These are phyloP conservation scores for Pocota personata DNA, from an alignment of 2,888 invertebrate genomes.

Conservation along the genomic window DNA sequence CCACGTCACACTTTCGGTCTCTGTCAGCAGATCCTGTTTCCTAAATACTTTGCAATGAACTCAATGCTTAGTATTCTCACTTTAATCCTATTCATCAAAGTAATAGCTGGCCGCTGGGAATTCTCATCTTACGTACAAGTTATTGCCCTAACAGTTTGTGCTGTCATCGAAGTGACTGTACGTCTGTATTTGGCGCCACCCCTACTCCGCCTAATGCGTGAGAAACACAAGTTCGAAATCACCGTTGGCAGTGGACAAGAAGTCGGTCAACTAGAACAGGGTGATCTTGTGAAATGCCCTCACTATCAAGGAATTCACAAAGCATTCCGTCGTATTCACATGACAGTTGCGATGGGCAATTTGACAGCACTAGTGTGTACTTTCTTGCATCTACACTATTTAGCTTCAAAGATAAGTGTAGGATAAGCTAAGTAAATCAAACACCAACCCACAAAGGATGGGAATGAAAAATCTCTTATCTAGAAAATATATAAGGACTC, in stretches of 20 bases:
- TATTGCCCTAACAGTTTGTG: constrained; percentile 78
- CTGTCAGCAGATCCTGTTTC: constrained; percentile 93
- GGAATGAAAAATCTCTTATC: constrained; percentile 12
- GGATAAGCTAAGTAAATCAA: constrained; percentile 21
- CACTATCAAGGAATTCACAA: constrained; percentile 90
- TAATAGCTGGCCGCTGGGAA: constrained; percentile 84
- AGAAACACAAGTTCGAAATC: constrained; percentile 90
- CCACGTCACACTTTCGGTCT: constrained; percentile 94
- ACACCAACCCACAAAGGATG: constrained; percentile 8
- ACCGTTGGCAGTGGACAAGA: constrained; percentile 91
- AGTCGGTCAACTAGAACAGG: constrained; percentile 89
- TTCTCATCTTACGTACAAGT: constrained; percentile 84
- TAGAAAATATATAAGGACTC: not conserved
- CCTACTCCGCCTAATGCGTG: constrained; percentile 88
- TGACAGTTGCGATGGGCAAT: constrained; percentile 91
- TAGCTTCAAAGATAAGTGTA: constrained; percentile 84
- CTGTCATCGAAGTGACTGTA: constrained; percentile 88
- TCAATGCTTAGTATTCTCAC: constrained; percentile 89
- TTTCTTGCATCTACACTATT: constrained; percentile 87
- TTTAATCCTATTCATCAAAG: constrained; percentile 86
- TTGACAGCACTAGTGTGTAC: constrained; percentile 88
- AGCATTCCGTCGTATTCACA: constrained; percentile 90
- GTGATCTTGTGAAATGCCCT: constrained; percentile 89
- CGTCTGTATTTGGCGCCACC: constrained; percentile 91
- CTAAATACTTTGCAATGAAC: constrained; percentile 93